A percentile compares a stretch with the other conserved stretches of the same genome.
Evolutionary conservation across 2,113 vertebrate genomes (phyloP).

Genomic region (Pseudolaguvia tuberculata): DNA sequence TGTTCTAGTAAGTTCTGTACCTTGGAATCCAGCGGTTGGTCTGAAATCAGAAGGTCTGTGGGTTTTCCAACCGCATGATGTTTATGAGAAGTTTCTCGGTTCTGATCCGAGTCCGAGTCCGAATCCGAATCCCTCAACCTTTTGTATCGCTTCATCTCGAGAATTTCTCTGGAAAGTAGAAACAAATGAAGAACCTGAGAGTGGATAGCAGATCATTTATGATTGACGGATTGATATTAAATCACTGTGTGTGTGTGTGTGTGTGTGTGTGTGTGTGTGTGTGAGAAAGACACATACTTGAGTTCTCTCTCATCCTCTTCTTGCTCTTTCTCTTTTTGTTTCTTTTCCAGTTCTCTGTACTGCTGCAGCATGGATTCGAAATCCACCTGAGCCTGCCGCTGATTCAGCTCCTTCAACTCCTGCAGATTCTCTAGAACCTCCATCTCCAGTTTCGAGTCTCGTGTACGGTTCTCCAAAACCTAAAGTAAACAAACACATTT

Average conservation of each 20-base stretch:
- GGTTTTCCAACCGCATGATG: constrained; percentile 49
- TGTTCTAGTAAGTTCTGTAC: background rate
- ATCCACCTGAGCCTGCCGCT: constrained; percentile 90
- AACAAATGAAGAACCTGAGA: background rate
- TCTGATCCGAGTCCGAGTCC: constrained; percentile 73
- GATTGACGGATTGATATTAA: background rate
- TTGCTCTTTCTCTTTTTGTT: constrained; percentile 68
- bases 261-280: background rate
- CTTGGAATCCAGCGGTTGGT: constrained; percentile 49
- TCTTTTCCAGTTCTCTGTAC: constrained; percentile 76
- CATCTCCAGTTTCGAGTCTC: constrained; percentile 97
- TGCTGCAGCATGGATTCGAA: constrained; percentile 79
- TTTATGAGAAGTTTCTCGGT: constrained; percentile 44
- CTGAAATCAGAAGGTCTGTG: constrained; percentile 79
- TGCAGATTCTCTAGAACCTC: constrained; percentile 95
- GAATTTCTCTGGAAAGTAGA: constrained; percentile 71
- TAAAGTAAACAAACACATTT: constrained; percentile 57
- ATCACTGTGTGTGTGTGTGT: background rate
- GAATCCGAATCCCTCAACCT: constrained; percentile 83
- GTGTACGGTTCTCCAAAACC: constrained; percentile 94
- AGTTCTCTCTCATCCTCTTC: constrained; percentile 86
- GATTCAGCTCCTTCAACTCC: constrained; percentile 95
- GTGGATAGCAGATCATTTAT: background rate
- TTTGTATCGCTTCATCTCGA: constrained; percentile 74
- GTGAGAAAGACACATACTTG: constrained; percentile 74